Conservation (phyloP, 1,140 invertebrate species). For the Gonioctena quinquepunctata region DNA sequence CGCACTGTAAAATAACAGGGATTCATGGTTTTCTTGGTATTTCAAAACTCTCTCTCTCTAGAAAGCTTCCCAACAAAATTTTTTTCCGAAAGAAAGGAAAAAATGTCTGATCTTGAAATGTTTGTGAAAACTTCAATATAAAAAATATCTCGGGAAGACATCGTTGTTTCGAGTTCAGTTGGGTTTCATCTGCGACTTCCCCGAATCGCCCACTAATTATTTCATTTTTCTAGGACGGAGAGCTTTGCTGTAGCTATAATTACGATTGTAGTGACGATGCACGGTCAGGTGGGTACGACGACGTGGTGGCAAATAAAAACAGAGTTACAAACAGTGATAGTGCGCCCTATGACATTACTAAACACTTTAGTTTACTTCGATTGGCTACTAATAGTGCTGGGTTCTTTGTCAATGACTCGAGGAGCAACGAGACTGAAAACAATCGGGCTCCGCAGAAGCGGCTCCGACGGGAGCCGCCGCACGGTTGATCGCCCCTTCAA, state of each 20-base stretch:
- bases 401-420: constrained; percentile 40
- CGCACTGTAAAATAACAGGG: too few species aligned
- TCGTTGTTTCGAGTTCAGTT: too few species aligned
- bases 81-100: too few species aligned
- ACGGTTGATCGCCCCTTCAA: constrained; percentile 32
- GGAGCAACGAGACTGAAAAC: constrained; percentile 34
- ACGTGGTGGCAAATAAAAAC: constrained; percentile 43
- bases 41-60: too few species aligned
- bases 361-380: constrained; percentile 46
- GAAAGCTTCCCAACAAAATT: too few species aligned
- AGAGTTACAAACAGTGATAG: constrained; percentile 9
- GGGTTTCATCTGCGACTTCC: not conserved
- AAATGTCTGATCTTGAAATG: too few species aligned
- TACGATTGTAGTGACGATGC: constrained; percentile 61
- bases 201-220: not conserved
- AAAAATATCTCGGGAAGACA: too few species aligned
- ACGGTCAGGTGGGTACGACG: constrained; percentile 49
- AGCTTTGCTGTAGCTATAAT: constrained; percentile 67
- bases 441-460: not conserved
- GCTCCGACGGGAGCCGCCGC: constrained; percentile 22
- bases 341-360: constrained; percentile 22
- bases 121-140: too few species aligned
- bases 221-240: constrained; percentile 61
- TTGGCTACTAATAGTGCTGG: constrained; percentile 41
- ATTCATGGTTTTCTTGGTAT: too few species aligned